Evolutionary conservation across 1,140 invertebrate species (phyloP).

Genomic region (honey bee (Apis mellifera)): Amel_HAv3.1 CM009932.2:7580501-7581000

Average conservation of each 20-base stretch:
- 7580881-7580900: constrained; percentile 48
- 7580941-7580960: not conserved
- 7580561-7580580: not conserved
- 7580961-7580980: constrained; percentile 4
- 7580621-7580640: too few species aligned
- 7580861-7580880: constrained; percentile 26
- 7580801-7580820: constrained; percentile 25
- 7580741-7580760: not conserved
- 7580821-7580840: constrained; percentile 33
- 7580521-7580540: constrained; percentile 9
- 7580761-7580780: not conserved
- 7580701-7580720: not conserved
- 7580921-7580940: constrained; percentile 27
- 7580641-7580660: too few species aligned
- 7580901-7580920: constrained; percentile 46
- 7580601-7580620: not conserved
- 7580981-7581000: constrained; percentile 44
- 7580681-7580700: too few species aligned
- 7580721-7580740: not conserved
- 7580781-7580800: not conserved
- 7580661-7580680: too few species aligned
- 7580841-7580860: constrained; percentile 50
- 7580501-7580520: not conserved
- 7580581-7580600: not conserved
- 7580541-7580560: not conserved